A percentile compares a stretch with the other conserved stretches of the same genome.
Evolutionary conservation across 1,140 invertebrate genomes (phyloP).

Genomic region (Anoplolepis gracilipes): DNA sequence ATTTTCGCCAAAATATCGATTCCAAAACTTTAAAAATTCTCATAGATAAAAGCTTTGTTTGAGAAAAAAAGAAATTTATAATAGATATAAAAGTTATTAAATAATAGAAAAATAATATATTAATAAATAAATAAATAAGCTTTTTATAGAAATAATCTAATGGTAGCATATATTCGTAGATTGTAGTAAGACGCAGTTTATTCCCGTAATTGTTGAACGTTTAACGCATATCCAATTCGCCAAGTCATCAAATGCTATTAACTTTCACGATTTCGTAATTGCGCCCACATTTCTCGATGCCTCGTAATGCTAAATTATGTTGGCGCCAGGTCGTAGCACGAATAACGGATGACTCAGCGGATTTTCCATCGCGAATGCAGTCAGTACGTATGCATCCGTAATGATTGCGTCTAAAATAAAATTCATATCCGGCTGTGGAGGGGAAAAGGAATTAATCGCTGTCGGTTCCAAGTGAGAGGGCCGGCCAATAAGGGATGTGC

Average conservation of each 20-base stretch:
- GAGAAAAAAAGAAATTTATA: not conserved
- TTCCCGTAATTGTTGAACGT: constrained; percentile 13
- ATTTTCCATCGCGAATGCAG: constrained; percentile 41
- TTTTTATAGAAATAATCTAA: not conserved
- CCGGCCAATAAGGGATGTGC: constrained; percentile 67
- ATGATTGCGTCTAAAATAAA: constrained; percentile 56
- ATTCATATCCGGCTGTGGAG: constrained; percentile 61
- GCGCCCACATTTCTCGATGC: constrained; percentile 27
- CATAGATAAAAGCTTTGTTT: not conserved
- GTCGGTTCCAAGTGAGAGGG: constrained; percentile 50
- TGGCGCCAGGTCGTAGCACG: constrained; percentile 19
- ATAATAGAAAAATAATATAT: not conserved
- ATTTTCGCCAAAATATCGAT: not conserved
- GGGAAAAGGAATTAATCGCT: constrained; percentile 67
- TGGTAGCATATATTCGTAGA: not conserved
- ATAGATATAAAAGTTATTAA: too few relatives aligned
- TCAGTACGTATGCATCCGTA: constrained; percentile 29
- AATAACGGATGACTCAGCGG: constrained; percentile 46
- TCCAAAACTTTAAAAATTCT: not conserved
- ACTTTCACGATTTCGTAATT: constrained; percentile 43
- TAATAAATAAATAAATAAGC: not conserved
- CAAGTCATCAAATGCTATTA: constrained; percentile 41
- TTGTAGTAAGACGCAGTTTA: not conserved
- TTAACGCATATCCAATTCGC: not conserved
- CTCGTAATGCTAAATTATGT: constrained; percentile 42